Evolutionary conservation across 2,888 invertebrate species (phyloP).

Genomic region (Cheilosia pagana): DNA sequence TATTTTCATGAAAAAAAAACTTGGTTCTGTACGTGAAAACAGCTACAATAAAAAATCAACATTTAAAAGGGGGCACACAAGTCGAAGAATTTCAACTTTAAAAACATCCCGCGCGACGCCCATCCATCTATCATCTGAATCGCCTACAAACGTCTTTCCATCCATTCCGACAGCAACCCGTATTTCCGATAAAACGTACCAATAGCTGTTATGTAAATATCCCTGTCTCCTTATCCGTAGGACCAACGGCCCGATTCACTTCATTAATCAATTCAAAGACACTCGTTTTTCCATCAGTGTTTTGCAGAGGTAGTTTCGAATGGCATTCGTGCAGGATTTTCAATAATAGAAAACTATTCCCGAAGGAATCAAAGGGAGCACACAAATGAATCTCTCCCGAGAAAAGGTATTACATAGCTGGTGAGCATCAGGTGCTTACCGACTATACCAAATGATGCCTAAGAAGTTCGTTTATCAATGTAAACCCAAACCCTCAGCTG

Average conservation of each 20-base stretch:
- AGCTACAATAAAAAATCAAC: too few species aligned
- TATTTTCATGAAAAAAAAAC: too few species aligned
- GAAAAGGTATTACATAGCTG: conserved; percentile 15
- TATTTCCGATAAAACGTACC: conserved; percentile 20
- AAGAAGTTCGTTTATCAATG: conserved; percentile 49
- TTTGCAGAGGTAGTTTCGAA: conserved; percentile 7
- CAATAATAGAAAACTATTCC: conserved; percentile 33
- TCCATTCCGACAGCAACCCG: neutral
- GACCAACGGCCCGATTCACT: conserved; percentile 11
- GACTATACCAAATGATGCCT: conserved; percentile 42
- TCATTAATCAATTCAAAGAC: conserved; percentile 49
- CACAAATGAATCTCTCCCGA: conserved; percentile 33
- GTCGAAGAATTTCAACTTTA: too few species aligned
- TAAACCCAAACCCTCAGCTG: conserved; percentile 37
- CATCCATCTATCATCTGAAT: too few species aligned
- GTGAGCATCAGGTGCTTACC: conserved; percentile 63
- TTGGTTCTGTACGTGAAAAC: too few species aligned
- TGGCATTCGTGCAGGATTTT: conserved; percentile 21
- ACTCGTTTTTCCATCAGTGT: conserved; percentile 10
- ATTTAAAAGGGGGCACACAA: too few species aligned
- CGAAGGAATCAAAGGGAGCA: neutral
- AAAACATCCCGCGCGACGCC: too few species aligned
- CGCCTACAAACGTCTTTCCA: too few species aligned
- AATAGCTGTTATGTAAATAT: conserved; percentile 34
- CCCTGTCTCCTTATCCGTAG: neutral